Evolutionary conservation across 2,888 invertebrate genomes (phyloP).

Genomic region (Latrodectus hesperus): DNA sequence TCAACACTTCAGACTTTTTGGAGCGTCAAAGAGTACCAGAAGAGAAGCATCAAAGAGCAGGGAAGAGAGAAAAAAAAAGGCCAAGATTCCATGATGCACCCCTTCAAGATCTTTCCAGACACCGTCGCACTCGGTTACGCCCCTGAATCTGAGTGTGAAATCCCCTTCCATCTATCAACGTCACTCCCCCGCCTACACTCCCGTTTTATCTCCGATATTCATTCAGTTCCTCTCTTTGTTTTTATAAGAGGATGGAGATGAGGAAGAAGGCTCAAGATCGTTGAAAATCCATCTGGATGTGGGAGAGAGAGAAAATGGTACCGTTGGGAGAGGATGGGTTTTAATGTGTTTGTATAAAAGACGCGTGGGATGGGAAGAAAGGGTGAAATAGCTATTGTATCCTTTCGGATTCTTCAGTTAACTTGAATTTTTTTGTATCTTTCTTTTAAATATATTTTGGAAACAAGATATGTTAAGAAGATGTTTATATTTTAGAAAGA

Average conservation of each 20-base stretch:
- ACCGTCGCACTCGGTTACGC: constrained; percentile 30
- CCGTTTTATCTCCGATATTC: not conserved
- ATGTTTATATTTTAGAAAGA: too few species aligned
- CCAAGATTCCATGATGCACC: not conserved
- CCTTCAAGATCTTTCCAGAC: constrained; percentile 9
- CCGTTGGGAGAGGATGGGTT: not conserved
- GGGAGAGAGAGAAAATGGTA: not conserved
- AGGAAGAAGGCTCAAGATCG: not conserved
- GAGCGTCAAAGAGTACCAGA: not conserved
- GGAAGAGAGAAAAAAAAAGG: not conserved
- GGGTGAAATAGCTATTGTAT: too few species aligned
- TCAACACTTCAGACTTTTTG: not conserved
- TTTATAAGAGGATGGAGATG: not conserved
- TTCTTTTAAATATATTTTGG: too few species aligned
- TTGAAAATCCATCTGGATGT: not conserved
- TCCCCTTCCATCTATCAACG: constrained; percentile 44
- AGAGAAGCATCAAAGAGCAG: not conserved
- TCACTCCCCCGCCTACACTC: not conserved
- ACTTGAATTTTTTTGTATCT: too few species aligned
- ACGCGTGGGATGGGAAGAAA: not conserved
- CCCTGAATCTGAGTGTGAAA: constrained; percentile 23
- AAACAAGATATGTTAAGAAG: too few species aligned
- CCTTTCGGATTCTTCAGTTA: too few species aligned
- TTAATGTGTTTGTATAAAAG: constrained; percentile 1
- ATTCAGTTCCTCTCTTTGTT: not conserved